Evolutionary conservation across 2,888 invertebrate species (phyloP), one percentile per base, ranked within the genome.

Genomic region (Xylophagus ater): DNA sequence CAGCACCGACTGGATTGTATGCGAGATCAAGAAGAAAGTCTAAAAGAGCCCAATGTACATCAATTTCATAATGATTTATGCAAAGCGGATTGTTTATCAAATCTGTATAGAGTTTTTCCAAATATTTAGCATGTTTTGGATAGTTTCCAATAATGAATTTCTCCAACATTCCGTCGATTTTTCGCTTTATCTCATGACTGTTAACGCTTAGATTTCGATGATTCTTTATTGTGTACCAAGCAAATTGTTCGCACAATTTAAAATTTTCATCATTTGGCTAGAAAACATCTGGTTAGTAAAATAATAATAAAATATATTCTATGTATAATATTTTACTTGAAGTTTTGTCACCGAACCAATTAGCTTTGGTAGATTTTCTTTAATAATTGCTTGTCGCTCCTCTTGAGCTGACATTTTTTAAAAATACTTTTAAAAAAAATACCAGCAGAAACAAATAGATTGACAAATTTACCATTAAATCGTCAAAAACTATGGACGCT

Each of bases 11-110:
- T 1, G 65, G 64, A 48, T 57, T 58, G 30, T 57, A 48, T 0
- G 70, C 58, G 8, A 71, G 46, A 43, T 61, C 52, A 2, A 72
- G 46, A 4, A 72, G 45, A 10, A 72, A 57, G 15, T 67, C 66
- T 5, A 72, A 44, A 24, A 72, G 41, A 1, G 65, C 58, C 68
- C 71, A 72, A 43, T 70, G 67, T 2, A 70, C 50, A 48, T 72
- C 70, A 28, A 56, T 50, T 44, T 61, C 57, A 39, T 57, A 53
- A 31, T 59, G 58, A 12, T 53, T 49, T n/a, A 49, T 38, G 47
- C 57, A 59, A 1, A 51, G 41, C 1, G 56, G 55, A 42, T 59
- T 49, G 1, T 51, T 51, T 4, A 62, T 44, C 12, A 62, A 43
- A 17, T 52, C 43, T 13, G 50, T 48, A 20, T 63, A 56, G 7